Evolutionary conservation across 2,888 invertebrate species (phyloP).

Genomic region (Melanophora roralis): DNA sequence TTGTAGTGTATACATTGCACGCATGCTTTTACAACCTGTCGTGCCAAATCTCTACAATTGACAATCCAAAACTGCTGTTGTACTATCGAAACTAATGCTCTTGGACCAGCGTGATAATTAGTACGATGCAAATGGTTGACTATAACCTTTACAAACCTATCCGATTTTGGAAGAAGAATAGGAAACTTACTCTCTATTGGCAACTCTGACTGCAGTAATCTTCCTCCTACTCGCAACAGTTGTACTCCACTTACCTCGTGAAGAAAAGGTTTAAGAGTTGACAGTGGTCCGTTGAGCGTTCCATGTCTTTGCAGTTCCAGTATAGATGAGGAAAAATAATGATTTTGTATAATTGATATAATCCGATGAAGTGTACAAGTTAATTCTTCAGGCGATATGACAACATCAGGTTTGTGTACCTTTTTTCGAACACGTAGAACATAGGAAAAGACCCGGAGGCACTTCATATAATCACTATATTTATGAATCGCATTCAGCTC

Average conservation of each 20-base stretch:
- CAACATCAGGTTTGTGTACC: too few relatives aligned
- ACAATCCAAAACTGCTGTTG: constrained; percentile 41
- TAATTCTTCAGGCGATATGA: background rate
- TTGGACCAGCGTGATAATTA: constrained; percentile 23
- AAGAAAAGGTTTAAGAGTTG: constrained; percentile 24
- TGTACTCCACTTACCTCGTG: background rate
- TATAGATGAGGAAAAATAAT: background rate
- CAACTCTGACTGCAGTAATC: constrained; percentile 13
- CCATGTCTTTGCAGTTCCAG: background rate
- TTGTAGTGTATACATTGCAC: constrained; percentile 37
- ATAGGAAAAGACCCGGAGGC: background rate
- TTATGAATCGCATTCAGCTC: background rate
- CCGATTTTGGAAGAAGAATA: constrained; percentile 17
- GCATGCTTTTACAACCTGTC: constrained; percentile 30
- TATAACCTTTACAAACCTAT: constrained; percentile 21
- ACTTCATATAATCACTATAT: background rate
- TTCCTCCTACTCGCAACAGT: constrained; percentile 43
- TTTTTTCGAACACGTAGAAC: background rate
- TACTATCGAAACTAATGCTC: background rate
- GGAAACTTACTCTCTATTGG: constrained; percentile 5
- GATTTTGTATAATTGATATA: background rate
- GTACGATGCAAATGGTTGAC: constrained; percentile 11
- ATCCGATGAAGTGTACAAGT: background rate
- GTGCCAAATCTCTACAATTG: constrained; percentile 24
- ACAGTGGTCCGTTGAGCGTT: background rate